Evolutionary conservation across 1,140 invertebrate genomes (phyloP).

Genomic region (Metaphire vulgaris): DNA sequence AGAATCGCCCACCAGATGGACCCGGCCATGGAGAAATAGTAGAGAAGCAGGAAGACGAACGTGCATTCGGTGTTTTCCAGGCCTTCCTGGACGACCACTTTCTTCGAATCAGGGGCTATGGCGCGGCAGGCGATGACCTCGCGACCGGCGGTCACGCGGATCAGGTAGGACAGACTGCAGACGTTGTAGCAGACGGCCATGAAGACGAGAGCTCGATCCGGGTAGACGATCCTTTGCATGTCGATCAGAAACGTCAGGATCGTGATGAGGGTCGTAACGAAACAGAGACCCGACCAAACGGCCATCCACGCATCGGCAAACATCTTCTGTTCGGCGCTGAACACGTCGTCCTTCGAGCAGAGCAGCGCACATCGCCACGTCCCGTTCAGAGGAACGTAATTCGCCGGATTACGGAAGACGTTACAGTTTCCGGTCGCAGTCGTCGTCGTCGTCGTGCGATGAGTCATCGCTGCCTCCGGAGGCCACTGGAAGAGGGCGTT

Average conservation of each 20-base stretch:
- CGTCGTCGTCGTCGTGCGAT: background rate
- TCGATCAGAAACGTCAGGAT: constrained; percentile 55
- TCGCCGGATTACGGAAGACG: constrained; percentile 43
- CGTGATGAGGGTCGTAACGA: constrained; percentile 49
- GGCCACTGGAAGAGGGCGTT: constrained; percentile 32
- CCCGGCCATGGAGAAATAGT: constrained; percentile 80
- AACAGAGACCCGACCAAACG: constrained; percentile 50
- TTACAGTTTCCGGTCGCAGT: no score
- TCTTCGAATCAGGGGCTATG: no score
- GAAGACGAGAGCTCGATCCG: constrained; percentile 95
- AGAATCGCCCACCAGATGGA: constrained; percentile 79
- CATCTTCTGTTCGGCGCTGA: constrained; percentile 67
- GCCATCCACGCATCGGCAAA: constrained; percentile 55
- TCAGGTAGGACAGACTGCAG: constrained; percentile 84
- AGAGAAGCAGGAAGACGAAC: constrained; percentile 76
- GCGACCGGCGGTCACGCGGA: constrained; percentile 64
- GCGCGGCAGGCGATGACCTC: constrained; percentile 55
- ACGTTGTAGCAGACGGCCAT: constrained; percentile 93
- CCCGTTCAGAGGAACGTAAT: constrained; percentile 66
- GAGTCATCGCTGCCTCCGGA: constrained; percentile 14
- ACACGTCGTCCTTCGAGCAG: constrained; percentile 69
- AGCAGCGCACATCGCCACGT: constrained; percentile 69
- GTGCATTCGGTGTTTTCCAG: constrained; percentile 74
- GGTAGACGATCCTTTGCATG: constrained; percentile 83
- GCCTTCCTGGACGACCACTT: constrained; percentile 63